Conservation (phyloP, 2,888 invertebrate genomes). For the Cotesia congregata region DNA sequence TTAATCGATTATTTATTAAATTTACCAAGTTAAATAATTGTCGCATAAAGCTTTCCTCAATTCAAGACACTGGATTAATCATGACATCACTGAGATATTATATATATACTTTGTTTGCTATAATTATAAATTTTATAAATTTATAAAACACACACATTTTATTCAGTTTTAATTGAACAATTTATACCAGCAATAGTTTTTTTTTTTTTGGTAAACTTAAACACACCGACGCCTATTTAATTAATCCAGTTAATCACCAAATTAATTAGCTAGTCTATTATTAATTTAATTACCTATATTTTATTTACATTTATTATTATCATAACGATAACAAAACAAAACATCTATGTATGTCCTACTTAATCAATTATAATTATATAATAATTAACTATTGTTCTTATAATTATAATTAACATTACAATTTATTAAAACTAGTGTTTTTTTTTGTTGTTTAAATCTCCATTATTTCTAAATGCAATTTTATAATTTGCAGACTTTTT, state of each 20-base stretch:
- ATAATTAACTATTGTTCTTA: no score
- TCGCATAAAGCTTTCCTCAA: neutral
- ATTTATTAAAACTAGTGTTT: neutral
- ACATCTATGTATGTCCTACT: no score
- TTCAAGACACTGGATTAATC: neutral
- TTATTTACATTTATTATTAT: no score
- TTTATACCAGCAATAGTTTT: no score
- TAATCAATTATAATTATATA: no score
- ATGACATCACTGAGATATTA: neutral
- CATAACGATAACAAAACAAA: no score
- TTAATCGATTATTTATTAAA: neutral
- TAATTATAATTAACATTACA: no score
- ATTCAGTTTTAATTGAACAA: no score
- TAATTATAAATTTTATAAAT: no score
- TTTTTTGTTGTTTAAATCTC: neutral
- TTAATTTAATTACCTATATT: no score
- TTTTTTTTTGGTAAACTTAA: neutral
- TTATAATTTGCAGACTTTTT: neutral
- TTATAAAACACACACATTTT: no score
- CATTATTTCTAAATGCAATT: neutral
- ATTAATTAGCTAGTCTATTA: neutral
- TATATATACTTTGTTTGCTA: no score
- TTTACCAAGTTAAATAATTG: neutral
- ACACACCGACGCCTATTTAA: neutral
- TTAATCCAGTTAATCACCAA: neutral